A percentile compares a stretch with the other conserved stretches of the same genome.
Evolutionary conservation across 2,888 invertebrate species (phyloP).

Genomic region (Lepas anatifera): DNA sequence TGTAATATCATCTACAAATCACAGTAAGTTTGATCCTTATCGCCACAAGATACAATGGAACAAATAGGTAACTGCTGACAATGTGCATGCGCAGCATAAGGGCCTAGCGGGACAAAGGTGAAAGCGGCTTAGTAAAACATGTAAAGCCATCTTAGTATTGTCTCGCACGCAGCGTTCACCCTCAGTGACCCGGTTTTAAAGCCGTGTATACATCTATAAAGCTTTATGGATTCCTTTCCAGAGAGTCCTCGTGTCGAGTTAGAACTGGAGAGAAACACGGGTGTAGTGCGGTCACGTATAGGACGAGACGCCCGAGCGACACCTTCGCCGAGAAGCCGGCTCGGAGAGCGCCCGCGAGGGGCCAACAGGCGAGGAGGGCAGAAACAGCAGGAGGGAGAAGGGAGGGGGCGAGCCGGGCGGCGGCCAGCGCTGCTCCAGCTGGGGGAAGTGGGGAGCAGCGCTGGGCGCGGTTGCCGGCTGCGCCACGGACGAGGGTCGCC

Average conservation of each 20-base stretch:
- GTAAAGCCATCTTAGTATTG: constrained; percentile 1
- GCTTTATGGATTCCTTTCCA: constrained; percentile 1
- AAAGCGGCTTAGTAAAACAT: constrained; percentile 10
- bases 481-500: constrained; percentile 17
- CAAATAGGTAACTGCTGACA: constrained; percentile 6
- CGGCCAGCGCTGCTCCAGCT: background rate
- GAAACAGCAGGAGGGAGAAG: background rate
- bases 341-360: background rate
- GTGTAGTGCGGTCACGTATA: too few relatives aligned
- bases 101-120: background rate
- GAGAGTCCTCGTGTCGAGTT: background rate
- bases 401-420: background rate
- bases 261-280: too few relatives aligned
- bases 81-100: constrained; percentile 5
- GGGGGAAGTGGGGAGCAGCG: constrained; percentile 10
- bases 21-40: constrained; percentile 12
- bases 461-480: constrained; percentile 14
- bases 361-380: background rate
- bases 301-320: too few relatives aligned
- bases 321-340: background rate
- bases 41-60: constrained; percentile 9
- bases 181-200: background rate
- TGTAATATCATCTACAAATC: constrained; percentile 9
- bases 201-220: background rate
- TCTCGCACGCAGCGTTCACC: background rate